Base-by-base conservation (phyloP, 2,797 vertebrate species). In the Oreonectes daqikongensis region DNA sequence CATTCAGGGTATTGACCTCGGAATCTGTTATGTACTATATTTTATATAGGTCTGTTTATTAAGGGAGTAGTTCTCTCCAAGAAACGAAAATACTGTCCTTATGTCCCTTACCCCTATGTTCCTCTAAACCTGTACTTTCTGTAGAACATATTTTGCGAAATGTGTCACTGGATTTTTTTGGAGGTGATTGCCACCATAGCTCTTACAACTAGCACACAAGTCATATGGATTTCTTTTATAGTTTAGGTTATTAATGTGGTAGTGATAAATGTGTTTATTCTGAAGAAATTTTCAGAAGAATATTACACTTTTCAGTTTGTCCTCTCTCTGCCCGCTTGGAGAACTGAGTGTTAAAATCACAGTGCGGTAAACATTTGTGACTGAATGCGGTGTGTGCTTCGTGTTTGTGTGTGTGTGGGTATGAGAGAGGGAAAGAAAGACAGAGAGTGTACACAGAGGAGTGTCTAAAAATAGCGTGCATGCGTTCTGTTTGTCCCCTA, bases 391-490 rank as follows among this genome's bases (percentile, higher is more conserved):
- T 61, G 38, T 74, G 76, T 70, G 68, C 40, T 76, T 60, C 40
- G 64, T 69, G 72, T 53, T 28, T 60, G 46, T 68, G 40, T 40
- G 40, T 40, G 42, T 48, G 57, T 22, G 61, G 46, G 20, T 38
- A n/a, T 44, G 14, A 32, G 57, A n/a, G 28, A 60, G 15, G 4
- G 10, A 35, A 35, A 17, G 26, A n/a, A 7, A 28, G 24, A 57
- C 22, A 24, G 53, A 15, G 57, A 24, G 11, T 73, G 35, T 55
- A 64, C 60, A 69, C 48, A 71, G 69, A 52, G 68, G 67, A 75
- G 73, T 28, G 42, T 50, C 73, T 84, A 81, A 84, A 84, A 84
- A 82, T 84, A 81, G 72, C 44, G 65, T n/a, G n/a, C 60, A 81
- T 53, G 67, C 48, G 30, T 64, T 75, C 72, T 81, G 61, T 82